Evolutionary conservation across 1,140 invertebrate genomes (phyloP), one percentile per base, ranked within the genome.

Genomic region (Papilio aristodemus): DNA sequence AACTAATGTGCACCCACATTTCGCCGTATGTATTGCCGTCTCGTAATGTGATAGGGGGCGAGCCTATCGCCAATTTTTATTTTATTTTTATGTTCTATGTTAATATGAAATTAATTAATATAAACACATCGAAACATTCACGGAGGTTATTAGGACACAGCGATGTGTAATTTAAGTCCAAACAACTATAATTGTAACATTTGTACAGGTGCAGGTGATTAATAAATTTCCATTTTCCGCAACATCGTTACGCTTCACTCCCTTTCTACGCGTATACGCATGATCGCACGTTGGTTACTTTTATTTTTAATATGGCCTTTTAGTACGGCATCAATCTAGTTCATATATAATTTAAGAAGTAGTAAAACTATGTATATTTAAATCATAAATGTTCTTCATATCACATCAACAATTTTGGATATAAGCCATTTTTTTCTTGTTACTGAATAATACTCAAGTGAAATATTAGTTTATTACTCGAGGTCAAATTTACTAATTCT

Each of bases 161-260:
- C 17, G 43, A 7, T 46, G 43, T 46, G 43, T 46, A 46, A 46
- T 46, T 3, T 9, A 9, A 46, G 43, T 46, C 7, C 17, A 46
- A 46, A 46, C 17, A 46, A 46, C 43, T 46, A 46, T 46, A 46
- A 46, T 46, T 46, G 43, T 46, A 46, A 46, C 43, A 19, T 46
- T 46, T 46, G 43, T 46, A 46, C 9, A 46, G 8, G 8, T 17
- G 14, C 8, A 46, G 43, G 43, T 46, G 43, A 19, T 46, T 46
- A 46, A 46, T 46, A 46, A 46, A 17, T 46, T 46, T 46, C 43
- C 14, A 46, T 19, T 46, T 7, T 17, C 43, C 43, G 43, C 43
- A 46, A 46, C 19, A 19, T 6, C 8, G 43, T 17, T 46, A 46
- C 43, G 43, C 43, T 46, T 46, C 43, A 17, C 14, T 19, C 14